phyloP scores from a whole-genome alignment of 2,797 vertebrate species.

The Poeciliopsis turneri region DNA sequence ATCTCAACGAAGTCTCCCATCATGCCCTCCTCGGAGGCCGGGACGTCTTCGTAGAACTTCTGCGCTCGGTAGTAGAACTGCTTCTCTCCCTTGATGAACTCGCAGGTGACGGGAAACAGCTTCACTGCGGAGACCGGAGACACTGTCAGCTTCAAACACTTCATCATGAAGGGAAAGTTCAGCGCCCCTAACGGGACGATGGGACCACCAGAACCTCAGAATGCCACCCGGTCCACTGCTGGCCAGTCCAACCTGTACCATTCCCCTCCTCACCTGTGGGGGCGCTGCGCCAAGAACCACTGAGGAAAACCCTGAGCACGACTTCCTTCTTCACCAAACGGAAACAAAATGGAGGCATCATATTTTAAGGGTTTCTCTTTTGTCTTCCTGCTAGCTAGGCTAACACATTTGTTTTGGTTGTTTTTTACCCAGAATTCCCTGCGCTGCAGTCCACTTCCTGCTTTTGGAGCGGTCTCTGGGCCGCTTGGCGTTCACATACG shows the following conservation, averaged over 20 bases:
- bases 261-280: not conserved
- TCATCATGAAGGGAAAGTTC: not conserved
- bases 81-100: constrained; percentile 94
- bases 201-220: not conserved
- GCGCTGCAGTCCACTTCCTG: not conserved
- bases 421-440: not conserved
- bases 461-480: not conserved
- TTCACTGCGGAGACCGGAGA: constrained; percentile 83
- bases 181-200: not conserved
- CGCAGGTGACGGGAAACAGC: constrained; percentile 92
- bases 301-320: not conserved
- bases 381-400: not conserved
- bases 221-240: not conserved
- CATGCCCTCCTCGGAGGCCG: constrained; percentile 95
- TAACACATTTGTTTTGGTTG: not conserved
- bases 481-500: no score
- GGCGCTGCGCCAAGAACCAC: not conserved
- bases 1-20: constrained; percentile 95
- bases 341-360: not conserved
- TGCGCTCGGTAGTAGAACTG: constrained; percentile 96
- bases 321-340: not conserved
- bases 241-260: no score
- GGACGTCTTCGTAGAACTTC: constrained; percentile 91
- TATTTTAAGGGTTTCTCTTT: no score
- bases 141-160: not conserved